Conservation (phyloP, 1,140 invertebrate species). For the Meloidogyne floridensis region DNA sequence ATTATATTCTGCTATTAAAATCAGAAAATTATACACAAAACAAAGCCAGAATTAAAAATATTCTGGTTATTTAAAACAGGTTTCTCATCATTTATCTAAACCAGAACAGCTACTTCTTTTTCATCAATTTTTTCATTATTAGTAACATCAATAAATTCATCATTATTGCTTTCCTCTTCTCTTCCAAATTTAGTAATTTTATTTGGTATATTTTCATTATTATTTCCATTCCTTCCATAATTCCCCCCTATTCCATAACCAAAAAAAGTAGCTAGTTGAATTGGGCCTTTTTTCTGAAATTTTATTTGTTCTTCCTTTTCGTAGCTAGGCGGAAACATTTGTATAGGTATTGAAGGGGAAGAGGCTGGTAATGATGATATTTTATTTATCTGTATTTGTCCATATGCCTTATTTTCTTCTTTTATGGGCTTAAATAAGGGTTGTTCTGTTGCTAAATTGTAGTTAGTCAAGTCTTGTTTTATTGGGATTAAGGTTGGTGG, state of each 20-base stretch:
- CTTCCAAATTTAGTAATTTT: background rate
- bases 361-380: background rate
- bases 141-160: background rate
- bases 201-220: background rate
- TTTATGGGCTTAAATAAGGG: background rate
- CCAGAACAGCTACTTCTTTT: background rate
- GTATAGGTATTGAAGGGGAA: slow-evolving; percentile 3
- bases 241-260: slow-evolving; percentile 1
- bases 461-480: no score
- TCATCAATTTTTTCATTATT: background rate
- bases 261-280: background rate
- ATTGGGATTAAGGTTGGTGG: no score
- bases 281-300: background rate
- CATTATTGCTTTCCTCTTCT: background rate
- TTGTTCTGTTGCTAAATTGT: background rate
- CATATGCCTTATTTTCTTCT: background rate
- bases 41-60: no score
- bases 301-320: background rate
- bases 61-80: no score
- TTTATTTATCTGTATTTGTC: background rate
- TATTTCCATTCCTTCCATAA: background rate
- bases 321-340: background rate
- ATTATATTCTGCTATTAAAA: no score
- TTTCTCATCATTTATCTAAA: background rate
- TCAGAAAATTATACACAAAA: no score